These are phyloP conservation scores for Aleadryas rufinucha DNA, from an alignment of 2,113 vertebrate species.

Conservation along the genomic window DNA sequence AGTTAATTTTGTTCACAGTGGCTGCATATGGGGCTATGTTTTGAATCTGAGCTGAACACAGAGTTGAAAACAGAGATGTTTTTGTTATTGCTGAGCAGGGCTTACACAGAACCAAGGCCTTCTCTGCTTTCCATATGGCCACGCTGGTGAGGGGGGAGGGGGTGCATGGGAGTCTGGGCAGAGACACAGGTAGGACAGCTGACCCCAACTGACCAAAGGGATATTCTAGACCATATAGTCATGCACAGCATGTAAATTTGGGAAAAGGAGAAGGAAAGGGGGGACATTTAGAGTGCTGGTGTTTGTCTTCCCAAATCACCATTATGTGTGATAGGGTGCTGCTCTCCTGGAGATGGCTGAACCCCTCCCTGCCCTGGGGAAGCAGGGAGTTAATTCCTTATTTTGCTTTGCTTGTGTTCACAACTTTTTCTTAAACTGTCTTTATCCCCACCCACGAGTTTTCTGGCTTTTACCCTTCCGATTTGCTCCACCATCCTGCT, in stretches of 20 bases:
- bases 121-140: rapidly evolving
- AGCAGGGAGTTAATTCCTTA: background rate
- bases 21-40: background rate
- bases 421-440: background rate
- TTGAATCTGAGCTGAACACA: background rate
- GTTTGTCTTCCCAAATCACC: background rate
- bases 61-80: background rate
- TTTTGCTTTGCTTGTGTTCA: background rate
- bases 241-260: rapidly evolving
- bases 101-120: background rate
- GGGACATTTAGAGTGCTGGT: background rate
- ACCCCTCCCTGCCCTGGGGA: background rate
- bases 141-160: rapidly evolving
- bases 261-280: background rate
- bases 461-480: background rate
- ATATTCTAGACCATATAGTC: background rate
- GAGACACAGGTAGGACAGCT: background rate
- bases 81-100: background rate
- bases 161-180: rapidly evolving
- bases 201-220: background rate
- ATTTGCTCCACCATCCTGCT: background rate
- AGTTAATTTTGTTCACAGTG: background rate
- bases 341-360: background rate
- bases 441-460: background rate
- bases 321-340: rapidly evolving